A percentile compares a stretch with the other conserved stretches of the same genome.
Conservation (phyloP, 2,113 vertebrate genomes). For the Grallaria varia region DNA sequence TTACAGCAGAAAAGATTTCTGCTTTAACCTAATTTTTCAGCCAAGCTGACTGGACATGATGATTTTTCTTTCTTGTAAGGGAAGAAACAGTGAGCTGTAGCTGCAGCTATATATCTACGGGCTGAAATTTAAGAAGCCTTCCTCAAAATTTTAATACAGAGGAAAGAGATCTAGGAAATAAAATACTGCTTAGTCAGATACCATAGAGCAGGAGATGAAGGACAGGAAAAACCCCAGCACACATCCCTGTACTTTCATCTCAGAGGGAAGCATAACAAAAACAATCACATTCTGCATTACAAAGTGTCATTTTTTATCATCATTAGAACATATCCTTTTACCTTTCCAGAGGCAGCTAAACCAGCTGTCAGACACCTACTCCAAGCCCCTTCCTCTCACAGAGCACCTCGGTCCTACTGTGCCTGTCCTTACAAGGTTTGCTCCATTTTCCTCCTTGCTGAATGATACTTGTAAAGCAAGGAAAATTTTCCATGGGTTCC, state of each 20-base stretch:
- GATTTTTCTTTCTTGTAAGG: not conserved
- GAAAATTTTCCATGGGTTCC: not conserved
- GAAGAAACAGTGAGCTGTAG: not conserved
- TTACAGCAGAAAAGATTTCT: not conserved
- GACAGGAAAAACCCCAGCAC: not conserved
- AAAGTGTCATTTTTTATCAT: not conserved
- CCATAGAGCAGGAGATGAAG: not conserved
- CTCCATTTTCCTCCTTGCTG: not conserved
- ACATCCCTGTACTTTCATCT: not conserved
- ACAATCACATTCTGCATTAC: not conserved
- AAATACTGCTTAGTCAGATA: not conserved
- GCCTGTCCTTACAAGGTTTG: not conserved
- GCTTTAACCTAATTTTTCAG: slow-evolving; percentile 30
- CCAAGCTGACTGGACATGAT: not conserved
- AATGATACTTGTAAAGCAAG: not conserved
- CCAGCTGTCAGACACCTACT: not conserved
- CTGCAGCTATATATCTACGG: not conserved
- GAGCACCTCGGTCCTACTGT: not conserved
- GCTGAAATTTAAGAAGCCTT: not conserved
- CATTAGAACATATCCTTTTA: not conserved
- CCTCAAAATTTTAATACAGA: not conserved
- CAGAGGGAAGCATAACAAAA: not conserved
- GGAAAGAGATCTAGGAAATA: not conserved
- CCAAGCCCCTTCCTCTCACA: not conserved
- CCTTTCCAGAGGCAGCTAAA: not conserved